Evolutionary conservation across 2,113 vertebrate genomes (phyloP).

Genomic region (Cheilinus undulatus): DNA sequence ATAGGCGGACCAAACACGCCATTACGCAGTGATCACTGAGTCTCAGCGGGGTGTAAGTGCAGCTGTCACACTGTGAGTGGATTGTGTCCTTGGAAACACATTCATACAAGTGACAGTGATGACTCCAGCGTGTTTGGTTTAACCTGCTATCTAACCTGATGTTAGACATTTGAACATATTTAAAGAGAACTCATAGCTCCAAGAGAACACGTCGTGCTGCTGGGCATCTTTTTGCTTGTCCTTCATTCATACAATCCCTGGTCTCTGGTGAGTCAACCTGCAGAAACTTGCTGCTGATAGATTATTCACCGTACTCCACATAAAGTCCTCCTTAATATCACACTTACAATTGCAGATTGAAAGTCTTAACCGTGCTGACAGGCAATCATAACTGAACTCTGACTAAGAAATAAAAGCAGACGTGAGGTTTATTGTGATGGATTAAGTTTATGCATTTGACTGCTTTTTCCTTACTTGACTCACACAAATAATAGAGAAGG

Average conservation of each 20-base stretch:
- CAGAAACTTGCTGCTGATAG: conserved; percentile 4
- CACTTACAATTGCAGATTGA: neutral
- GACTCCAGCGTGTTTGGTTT: neutral
- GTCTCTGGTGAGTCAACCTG: neutral
- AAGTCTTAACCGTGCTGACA: conserved; percentile 12
- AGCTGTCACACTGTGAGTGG: neutral
- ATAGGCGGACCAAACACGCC: conserved; percentile 18
- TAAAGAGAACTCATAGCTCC: neutral
- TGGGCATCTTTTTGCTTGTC: neutral
- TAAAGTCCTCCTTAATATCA: conserved; percentile 22
- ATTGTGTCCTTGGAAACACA: conserved; percentile 2
- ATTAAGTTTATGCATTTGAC: conserved; percentile 1
- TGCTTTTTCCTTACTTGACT: neutral
- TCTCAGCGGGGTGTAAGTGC: conserved; percentile 9
- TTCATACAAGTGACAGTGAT: neutral
- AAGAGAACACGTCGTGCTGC: neutral
- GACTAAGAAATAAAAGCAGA: conserved; percentile 4
- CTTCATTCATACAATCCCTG: neutral
- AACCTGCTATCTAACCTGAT: neutral
- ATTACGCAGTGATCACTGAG: conserved; percentile 39
- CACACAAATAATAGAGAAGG: neutral
- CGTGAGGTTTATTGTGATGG: conserved; percentile 21
- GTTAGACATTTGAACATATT: neutral
- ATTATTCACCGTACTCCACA: conserved; percentile 35
- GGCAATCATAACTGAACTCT: conserved; percentile 16